phyloP scores from a whole-genome alignment of 2,113 vertebrate genomes.

The Salvelinus namaycush region DNA sequence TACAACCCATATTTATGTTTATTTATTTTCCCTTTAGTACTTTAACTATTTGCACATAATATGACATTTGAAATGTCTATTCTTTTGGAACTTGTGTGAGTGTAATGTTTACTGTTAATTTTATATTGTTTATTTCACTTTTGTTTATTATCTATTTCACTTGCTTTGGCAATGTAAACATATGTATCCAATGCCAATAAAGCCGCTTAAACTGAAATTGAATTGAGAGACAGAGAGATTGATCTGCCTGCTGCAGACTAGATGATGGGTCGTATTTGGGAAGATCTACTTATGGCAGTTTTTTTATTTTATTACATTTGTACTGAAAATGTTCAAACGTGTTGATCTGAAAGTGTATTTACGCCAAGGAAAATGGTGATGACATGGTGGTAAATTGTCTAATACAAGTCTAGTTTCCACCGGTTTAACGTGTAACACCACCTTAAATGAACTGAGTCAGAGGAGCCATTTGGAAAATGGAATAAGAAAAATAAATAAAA shows the following conservation, averaged over 20 bases:
- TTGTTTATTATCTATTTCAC: too few relatives aligned
- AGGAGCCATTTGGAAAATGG: conserved; percentile 35
- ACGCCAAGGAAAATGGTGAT: conserved; percentile 31
- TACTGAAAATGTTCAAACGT: conserved; percentile 33
- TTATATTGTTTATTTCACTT: too few relatives aligned
- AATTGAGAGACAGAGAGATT: conserved; percentile 31
- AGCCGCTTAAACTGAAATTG: too few relatives aligned
- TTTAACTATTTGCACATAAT: too few relatives aligned
- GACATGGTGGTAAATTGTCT: conserved; percentile 45
- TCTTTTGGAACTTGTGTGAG: too few relatives aligned
- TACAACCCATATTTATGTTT: too few relatives aligned
- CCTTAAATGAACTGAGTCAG: conserved; percentile 40
- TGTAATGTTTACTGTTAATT: too few relatives aligned
- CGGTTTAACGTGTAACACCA: conserved; percentile 36
- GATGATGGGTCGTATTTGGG: conserved; percentile 47
- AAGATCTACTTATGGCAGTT: conserved; percentile 10
- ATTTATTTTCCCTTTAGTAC: too few relatives aligned
- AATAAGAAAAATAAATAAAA: conserved; percentile 19
- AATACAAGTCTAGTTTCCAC: conserved; percentile 31
- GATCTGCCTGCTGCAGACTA: conserved; percentile 51
- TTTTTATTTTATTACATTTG: neutral
- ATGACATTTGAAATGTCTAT: too few relatives aligned
- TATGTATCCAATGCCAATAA: too few relatives aligned
- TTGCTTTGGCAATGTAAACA: too few relatives aligned
- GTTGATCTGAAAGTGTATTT: conserved; percentile 43